phyloP scores from a whole-genome alignment of 2,888 invertebrate species.

The Lasius platythorax region DNA sequence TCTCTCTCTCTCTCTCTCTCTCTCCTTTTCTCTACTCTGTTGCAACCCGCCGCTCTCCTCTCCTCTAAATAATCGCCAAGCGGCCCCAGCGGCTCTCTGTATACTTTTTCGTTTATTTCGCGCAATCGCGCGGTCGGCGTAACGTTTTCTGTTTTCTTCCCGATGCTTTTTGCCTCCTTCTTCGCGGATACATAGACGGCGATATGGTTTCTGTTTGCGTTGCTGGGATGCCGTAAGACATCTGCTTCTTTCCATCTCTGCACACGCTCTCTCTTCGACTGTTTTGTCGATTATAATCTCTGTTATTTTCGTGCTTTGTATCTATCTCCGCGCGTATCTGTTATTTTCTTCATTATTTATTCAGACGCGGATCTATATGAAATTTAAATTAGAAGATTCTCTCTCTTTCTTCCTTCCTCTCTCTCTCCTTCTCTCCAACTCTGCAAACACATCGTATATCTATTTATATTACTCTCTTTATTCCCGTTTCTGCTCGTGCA shows the following conservation, averaged over 20 bases:
- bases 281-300: slow-evolving; percentile 20
- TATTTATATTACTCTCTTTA: slow-evolving; percentile 1
- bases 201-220: slow-evolving; percentile 42
- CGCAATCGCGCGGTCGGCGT: slow-evolving; percentile 35
- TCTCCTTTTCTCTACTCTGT: slow-evolving; percentile 16
- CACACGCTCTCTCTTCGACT: background rate
- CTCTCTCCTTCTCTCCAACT: background rate
- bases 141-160: slow-evolving; percentile 47
- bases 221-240: slow-evolving; percentile 23
- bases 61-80: slow-evolving; percentile 41
- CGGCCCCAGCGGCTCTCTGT: slow-evolving; percentile 32
- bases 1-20: background rate
- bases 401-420: background rate
- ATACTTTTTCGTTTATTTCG: slow-evolving; percentile 46
- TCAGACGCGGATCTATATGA: slow-evolving; percentile 17
- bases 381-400: slow-evolving; percentile 39
- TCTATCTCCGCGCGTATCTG: background rate
- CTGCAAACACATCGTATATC: background rate
- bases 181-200: background rate
- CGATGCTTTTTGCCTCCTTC: slow-evolving; percentile 16
- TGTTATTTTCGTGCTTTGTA: slow-evolving; percentile 16
- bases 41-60: slow-evolving; percentile 9
- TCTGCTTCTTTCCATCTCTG: slow-evolving; percentile 28
- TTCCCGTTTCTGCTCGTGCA: slow-evolving; percentile 1
- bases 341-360: slow-evolving; percentile 32